Evolutionary conservation across 2,797 vertebrate genomes (phyloP).

Genomic region (Crenuchus spilurus): DNA sequence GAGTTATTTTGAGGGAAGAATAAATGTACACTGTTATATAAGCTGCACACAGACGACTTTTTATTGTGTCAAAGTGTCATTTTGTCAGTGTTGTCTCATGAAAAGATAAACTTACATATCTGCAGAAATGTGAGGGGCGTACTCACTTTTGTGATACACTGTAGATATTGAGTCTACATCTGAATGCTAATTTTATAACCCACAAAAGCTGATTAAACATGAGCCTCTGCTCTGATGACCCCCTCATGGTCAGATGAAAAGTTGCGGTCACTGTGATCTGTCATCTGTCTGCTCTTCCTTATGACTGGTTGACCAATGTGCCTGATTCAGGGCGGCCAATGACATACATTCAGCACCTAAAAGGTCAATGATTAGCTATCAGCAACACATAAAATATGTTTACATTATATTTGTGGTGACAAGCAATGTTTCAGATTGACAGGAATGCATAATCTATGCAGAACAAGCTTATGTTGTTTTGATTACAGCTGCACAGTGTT

Average conservation of each 20-base stretch:
- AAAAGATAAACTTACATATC: no score
- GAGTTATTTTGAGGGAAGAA: no score
- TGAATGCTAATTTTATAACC: no score
- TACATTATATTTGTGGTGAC: neutral
- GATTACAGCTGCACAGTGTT: neutral
- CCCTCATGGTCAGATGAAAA: neutral
- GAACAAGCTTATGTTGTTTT: neutral
- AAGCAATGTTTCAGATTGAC: neutral
- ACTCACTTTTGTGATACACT: no score
- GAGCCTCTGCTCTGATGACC: neutral
- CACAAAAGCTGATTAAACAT: no score
- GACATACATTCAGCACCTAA: neutral
- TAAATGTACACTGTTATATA: no score
- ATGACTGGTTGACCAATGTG: conserved; percentile 30
- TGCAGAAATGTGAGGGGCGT: no score
- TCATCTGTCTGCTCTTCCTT: neutral
- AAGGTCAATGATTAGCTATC: neutral
- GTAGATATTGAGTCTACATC: no score
- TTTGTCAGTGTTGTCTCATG: no score
- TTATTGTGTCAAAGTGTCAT: no score
- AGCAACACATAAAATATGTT: neutral
- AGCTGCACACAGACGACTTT: no score
- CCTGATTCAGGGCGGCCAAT: neutral
- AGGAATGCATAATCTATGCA: neutral
- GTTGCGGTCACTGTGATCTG: conserved; percentile 6